Evolutionary conservation across 2,888 invertebrate species (phyloP).

Genomic region (Zaprionus obscuricornis): DNA sequence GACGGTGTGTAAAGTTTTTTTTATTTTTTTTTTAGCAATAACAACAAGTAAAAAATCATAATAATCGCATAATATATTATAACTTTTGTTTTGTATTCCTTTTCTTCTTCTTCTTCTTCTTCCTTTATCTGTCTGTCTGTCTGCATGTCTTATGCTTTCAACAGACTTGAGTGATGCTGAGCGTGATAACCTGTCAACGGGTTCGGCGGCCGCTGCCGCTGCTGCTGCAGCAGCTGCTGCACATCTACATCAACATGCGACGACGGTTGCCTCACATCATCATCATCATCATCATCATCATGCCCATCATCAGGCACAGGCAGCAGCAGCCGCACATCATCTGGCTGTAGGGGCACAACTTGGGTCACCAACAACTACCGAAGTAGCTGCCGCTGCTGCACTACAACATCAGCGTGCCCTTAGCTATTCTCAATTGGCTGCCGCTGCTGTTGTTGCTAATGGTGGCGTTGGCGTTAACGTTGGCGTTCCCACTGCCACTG

Average conservation of each 20-base stretch:
- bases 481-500: too few species aligned
- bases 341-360: conserved; percentile 68
- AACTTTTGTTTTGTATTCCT: conserved; percentile 6
- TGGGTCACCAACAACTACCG: conserved; percentile 62
- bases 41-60: conserved; percentile 34
- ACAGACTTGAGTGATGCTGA: conserved; percentile 82
- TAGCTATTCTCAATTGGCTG: conserved; percentile 91
- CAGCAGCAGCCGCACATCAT: conserved; percentile 68
- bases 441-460: conserved; percentile 85
- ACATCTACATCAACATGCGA: conserved; percentile 75
- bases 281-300: conserved; percentile 47
- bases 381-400: conserved; percentile 83
- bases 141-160: too few species aligned
- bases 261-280: conserved; percentile 55
- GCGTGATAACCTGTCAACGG: conserved; percentile 82
- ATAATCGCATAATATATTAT: conserved; percentile 26
- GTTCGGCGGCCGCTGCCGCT: conserved; percentile 74
- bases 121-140: conserved; percentile 1
- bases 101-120: conserved; percentile 1
- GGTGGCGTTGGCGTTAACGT: conserved; percentile 81
- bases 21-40: not conserved
- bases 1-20: conserved; percentile 82
- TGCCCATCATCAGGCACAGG: too few species aligned
- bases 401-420: conserved; percentile 86
- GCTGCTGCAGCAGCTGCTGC: conserved; percentile 69